Base-by-base conservation (phyloP, 2,888 invertebrate species). In the Ypsolopha scabrella region DNA sequence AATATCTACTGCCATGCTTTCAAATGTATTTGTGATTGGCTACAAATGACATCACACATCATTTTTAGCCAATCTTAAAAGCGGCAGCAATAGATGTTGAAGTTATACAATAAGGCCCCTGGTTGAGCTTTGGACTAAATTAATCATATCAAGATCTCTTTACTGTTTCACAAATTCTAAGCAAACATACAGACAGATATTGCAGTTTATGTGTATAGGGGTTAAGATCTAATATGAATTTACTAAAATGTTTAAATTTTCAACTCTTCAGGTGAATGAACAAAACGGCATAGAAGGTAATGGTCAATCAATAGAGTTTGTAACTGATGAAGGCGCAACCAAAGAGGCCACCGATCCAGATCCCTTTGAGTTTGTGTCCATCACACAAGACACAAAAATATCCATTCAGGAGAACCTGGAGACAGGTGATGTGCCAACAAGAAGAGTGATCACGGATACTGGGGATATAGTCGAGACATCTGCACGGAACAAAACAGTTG, bases 391-490 rank as follows among this genome's bases (percentile, higher is more conserved):
- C 2, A 24, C 24, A 24, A 24, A 24, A 24, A 4, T 24, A 4
- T 24, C 24, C 24, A 24, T 4, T 8, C 10, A 38, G 6, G 43
- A 36, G 6, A 41, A 9, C 9, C 10, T n/a, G 36, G 14, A 41
- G 6, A 33, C n/a, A 24, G 48, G n/a, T 48, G 24, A 35, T 13
- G 36, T 36, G n/a, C 9, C 24, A 24, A 2, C 24, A 24, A 24
- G 24, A 4, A 24, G 80, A 4, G 73, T 85, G 50, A 83, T 86
- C 52, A 83, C 85, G 0, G 81, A 82, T 7, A 72, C 74, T 0
- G 85, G 85, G 0, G 69, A 75, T 52, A 85, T 85, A 57, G 71
- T 85, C 0, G 81, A 81, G 49, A 65, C 74, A 9, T 10, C 49
- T 13, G 9, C 48, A 0, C 6, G 11, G n/a, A 24, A 24, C 24